Conservation (phyloP, 2,888 invertebrate genomes). For the Sphaerophoria taeniata region DNA sequence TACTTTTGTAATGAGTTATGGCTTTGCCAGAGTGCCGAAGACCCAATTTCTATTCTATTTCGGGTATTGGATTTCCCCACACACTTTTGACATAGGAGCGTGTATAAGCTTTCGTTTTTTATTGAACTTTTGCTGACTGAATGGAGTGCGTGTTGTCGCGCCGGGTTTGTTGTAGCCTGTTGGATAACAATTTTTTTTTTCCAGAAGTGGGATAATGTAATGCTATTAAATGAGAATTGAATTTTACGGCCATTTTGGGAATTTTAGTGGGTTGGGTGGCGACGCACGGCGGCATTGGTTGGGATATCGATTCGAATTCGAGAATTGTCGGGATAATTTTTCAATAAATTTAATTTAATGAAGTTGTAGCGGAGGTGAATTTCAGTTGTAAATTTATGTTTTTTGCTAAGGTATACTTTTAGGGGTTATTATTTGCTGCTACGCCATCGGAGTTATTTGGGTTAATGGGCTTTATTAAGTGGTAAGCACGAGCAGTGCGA, state of each 20-base stretch:
- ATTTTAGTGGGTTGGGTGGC: conserved; percentile 45
- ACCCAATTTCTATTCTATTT: neutral
- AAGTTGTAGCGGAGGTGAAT: conserved; percentile 66
- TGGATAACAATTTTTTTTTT: neutral
- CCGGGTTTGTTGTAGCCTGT: too few relatives aligned
- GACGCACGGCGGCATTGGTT: neutral
- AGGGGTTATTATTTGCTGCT: neutral
- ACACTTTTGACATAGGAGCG: neutral
- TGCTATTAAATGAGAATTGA: conserved; percentile 67
- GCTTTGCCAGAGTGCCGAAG: conserved; percentile 31
- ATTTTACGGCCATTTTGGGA: conserved; percentile 71
- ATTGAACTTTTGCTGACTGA: neutral
- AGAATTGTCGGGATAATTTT: conserved; percentile 52
- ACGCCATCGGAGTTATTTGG: conserved; percentile 31
- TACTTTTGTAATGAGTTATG: conserved; percentile 73
- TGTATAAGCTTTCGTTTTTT: neutral
- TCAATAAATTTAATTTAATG: conserved; percentile 73
- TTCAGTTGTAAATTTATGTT: conserved; percentile 53
- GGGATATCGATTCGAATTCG: conserved; percentile 46
- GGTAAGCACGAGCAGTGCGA: neutral
- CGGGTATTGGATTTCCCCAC: conserved; percentile 14
- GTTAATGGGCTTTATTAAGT: conserved; percentile 56
- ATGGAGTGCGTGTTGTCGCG: too few relatives aligned
- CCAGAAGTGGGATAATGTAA: conserved; percentile 34
- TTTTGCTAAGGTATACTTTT: conserved; percentile 20